A percentile compares a stretch with the other conserved stretches of the same genome.
These are phyloP conservation scores for Cosmia pyralina DNA, from an alignment of 2,888 invertebrate species.

Conservation along the genomic window DNA sequence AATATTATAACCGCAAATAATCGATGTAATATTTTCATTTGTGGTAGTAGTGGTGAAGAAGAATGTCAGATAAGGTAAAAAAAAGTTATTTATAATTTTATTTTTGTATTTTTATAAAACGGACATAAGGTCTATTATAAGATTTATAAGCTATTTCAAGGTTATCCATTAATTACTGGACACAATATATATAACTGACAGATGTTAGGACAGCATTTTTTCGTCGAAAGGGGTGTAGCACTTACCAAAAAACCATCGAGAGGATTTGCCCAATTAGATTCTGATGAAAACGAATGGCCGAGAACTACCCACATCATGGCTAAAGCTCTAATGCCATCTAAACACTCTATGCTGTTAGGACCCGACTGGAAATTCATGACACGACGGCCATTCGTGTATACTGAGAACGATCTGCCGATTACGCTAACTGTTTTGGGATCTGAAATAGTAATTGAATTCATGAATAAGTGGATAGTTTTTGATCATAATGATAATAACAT, in stretches of 20 bases:
- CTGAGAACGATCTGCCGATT: conserved; percentile 67
- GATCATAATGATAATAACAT: too few relatives aligned
- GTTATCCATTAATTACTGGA: too few relatives aligned
- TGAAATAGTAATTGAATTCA: conserved; percentile 31
- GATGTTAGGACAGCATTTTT: neutral
- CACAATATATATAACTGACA: too few relatives aligned
- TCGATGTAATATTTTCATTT: too few relatives aligned
- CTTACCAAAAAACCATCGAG: conserved; percentile 68
- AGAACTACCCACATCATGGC: conserved; percentile 86
- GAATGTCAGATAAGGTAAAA: too few relatives aligned
- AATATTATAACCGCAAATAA: too few relatives aligned
- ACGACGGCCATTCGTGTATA: conserved; percentile 79
- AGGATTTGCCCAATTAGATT: conserved; percentile 65
- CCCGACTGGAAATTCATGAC: conserved; percentile 74
- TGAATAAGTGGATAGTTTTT: too few relatives aligned
- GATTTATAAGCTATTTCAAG: too few relatives aligned
- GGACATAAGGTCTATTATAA: too few relatives aligned
- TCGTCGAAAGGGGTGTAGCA: neutral
- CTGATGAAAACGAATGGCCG: conserved; percentile 76
- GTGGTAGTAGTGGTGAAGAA: too few relatives aligned
- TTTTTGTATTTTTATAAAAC: too few relatives aligned
- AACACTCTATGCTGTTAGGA: conserved; percentile 78
- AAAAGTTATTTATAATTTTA: too few relatives aligned
- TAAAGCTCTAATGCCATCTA: conserved; percentile 84
- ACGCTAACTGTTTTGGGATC: conserved; percentile 66